Evolutionary conservation across 1,140 invertebrate species (phyloP).

Genomic region (Pristionchus pacificus): DNA sequence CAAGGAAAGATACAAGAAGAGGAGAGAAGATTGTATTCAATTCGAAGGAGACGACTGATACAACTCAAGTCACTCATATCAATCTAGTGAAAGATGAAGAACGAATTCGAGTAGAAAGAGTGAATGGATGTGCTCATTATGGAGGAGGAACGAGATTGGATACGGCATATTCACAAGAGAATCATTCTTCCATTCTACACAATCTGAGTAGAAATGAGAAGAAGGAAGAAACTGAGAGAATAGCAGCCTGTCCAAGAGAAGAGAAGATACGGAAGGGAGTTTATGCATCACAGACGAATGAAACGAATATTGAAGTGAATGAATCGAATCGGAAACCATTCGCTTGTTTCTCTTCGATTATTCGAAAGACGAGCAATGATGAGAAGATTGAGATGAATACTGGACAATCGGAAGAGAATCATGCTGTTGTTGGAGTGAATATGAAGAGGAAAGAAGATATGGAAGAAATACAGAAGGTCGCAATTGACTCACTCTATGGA

Average conservation of each 20-base stretch:
- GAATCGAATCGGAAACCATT: background rate
- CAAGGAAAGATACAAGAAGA: background rate
- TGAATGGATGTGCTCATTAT: background rate
- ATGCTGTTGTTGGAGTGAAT: background rate
- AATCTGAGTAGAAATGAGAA: background rate
- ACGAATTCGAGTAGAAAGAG: background rate
- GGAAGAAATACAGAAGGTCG: background rate
- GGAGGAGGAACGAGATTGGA: background rate
- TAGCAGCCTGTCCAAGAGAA: background rate
- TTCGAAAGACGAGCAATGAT: too few species aligned
- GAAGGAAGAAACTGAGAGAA: background rate
- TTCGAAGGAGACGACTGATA: slow-evolving; percentile 7
- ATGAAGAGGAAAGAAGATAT: too few species aligned
- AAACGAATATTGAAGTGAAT: background rate
- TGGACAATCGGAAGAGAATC: too few species aligned
- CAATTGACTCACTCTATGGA: background rate
- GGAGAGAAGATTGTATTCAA: slow-evolving; percentile 4
- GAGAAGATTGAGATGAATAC: too few species aligned
- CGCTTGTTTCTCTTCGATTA: too few species aligned
- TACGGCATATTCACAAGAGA: slow-evolving; percentile 10
- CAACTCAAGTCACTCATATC: slow-evolving; percentile 10
- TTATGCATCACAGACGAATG: background rate
- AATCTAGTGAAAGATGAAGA: background rate
- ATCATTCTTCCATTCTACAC: background rate
- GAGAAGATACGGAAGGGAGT: too few species aligned